phyloP scores from a whole-genome alignment of 2,113 vertebrate species.

The Microcebus lehilahytsara region DNA sequence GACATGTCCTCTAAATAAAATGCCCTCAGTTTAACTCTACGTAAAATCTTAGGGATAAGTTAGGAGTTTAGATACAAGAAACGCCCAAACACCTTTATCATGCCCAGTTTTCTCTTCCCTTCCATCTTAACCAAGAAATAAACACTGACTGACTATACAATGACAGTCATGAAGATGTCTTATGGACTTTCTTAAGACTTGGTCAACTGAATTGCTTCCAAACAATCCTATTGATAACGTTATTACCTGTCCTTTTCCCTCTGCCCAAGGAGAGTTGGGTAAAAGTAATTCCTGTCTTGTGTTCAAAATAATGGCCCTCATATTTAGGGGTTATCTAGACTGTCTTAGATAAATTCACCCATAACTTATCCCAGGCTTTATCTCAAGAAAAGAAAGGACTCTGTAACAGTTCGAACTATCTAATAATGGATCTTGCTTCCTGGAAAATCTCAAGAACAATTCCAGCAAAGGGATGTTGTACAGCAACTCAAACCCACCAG shows the following conservation, averaged over 20 bases:
- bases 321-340: background rate
- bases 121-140: background rate
- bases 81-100: background rate
- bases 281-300: background rate
- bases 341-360: background rate
- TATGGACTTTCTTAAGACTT: background rate
- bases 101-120: background rate
- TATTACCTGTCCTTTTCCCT: background rate
- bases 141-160: background rate
- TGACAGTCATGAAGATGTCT: background rate
- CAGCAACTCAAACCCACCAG: background rate
- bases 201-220: background rate
- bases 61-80: background rate
- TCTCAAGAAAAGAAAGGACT: constrained; percentile 13
- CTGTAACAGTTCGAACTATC: background rate
- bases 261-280: background rate
- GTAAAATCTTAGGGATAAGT: background rate
- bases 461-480: background rate
- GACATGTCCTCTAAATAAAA: background rate
- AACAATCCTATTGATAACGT: background rate
- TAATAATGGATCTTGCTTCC: constrained; percentile 7
- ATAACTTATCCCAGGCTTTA: background rate
- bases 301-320: constrained; percentile 5
- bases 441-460: background rate
- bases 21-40: background rate